phyloP scores from a whole-genome alignment of 2,797 vertebrate species.

The Sciurus vulgaris region DNA sequence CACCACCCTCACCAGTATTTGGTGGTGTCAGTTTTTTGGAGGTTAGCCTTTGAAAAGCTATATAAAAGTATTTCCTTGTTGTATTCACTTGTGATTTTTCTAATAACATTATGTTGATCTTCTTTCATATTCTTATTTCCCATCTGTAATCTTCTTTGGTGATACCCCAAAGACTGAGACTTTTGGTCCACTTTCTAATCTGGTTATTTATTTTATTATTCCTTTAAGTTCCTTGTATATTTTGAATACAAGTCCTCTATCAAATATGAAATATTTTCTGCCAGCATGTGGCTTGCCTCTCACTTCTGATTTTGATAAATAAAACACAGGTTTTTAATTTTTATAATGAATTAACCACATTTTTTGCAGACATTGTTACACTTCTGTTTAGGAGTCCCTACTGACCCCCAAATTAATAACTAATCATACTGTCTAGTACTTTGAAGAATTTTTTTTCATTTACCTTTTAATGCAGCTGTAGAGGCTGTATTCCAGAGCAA shows the following conservation, averaged over 20 bases:
- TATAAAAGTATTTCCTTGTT: not conserved
- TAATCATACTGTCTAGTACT: not conserved
- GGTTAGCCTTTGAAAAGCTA: not conserved
- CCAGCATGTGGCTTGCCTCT: not conserved
- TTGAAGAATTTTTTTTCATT: not conserved
- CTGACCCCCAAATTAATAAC: not conserved
- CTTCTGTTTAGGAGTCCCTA: not conserved
- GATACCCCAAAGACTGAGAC: not conserved
- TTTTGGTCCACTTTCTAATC: not conserved
- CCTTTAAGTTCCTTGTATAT: not conserved
- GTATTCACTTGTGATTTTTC: not conserved
- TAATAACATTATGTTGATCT: not conserved
- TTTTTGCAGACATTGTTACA: not conserved
- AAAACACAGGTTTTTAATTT: not conserved
- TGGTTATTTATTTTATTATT: not conserved
- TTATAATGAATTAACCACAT: not conserved
- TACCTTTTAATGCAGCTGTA: not conserved
- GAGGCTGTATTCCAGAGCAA: not conserved
- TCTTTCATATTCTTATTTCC: not conserved
- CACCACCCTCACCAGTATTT: not conserved
- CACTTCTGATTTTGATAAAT: slow-evolving; percentile 31
- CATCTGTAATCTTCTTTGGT: not conserved
- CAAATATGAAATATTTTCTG: not conserved
- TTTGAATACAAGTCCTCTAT: not conserved
- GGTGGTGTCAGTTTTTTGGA: not conserved